These are phyloP conservation scores for Halcyon badia DNA, from an alignment of 2,797 vertebrate genomes.

Conservation along the genomic window DNA sequence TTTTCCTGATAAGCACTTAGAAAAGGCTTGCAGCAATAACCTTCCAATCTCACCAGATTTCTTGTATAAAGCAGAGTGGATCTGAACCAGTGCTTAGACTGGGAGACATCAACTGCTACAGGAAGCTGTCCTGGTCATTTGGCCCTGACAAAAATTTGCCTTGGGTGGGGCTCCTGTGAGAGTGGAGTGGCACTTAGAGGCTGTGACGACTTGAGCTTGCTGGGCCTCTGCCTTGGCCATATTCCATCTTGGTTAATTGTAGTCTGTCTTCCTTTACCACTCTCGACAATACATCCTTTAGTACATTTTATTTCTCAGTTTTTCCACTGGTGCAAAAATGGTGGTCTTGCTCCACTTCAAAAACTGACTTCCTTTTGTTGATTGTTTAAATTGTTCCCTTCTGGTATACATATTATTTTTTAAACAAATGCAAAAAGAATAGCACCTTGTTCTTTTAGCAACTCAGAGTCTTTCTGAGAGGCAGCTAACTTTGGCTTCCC, in stretches of 20 bases:
- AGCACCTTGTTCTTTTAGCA: neutral
- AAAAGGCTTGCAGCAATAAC: neutral
- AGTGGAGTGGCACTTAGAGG: neutral
- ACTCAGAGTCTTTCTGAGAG: neutral
- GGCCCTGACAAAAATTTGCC: neutral
- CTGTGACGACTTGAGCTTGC: neutral
- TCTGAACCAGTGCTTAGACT: neutral
- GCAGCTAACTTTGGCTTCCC: neutral
- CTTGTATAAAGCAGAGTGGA: neutral
- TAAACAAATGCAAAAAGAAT: neutral
- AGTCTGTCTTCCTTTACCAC: constrained; percentile 8
- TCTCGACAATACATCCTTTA: neutral
- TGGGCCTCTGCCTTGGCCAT: neutral
- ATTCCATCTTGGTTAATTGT: constrained; percentile 6
- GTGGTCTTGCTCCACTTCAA: neutral
- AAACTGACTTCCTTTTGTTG: neutral
- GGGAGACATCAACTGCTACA: neutral
- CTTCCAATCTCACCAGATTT: neutral
- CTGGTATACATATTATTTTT: neutral
- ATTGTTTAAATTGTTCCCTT: neutral
- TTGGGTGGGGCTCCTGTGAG: neutral
- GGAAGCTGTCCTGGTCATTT: neutral
- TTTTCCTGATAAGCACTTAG: constrained; percentile 33
- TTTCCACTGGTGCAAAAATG: neutral
- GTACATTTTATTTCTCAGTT: neutral